A percentile compares a stretch with the other conserved stretches of the same genome.
phyloP scores from a whole-genome alignment of 2,113 vertebrate genomes.

The Monopterus albus region DNA sequence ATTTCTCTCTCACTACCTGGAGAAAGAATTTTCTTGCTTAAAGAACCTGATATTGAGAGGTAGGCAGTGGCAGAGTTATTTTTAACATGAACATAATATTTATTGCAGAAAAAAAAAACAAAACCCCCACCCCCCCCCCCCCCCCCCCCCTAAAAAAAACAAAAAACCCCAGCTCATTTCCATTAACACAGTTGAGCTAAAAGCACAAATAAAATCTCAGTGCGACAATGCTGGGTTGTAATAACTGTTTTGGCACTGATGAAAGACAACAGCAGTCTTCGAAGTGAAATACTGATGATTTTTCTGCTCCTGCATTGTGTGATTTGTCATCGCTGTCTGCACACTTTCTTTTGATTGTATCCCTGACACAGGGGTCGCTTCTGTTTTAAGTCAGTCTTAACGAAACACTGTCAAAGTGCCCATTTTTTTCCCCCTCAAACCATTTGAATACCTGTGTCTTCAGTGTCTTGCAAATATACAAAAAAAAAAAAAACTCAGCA shows the following conservation, averaged over 20 bases:
- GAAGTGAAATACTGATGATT: conserved; percentile 20
- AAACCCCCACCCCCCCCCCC: too few species aligned
- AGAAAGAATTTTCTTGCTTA: too few species aligned
- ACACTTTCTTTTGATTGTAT: not conserved
- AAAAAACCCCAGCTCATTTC: conserved; percentile 8
- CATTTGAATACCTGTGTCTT: not conserved
- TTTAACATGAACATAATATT: too few species aligned
- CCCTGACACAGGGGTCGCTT: not conserved
- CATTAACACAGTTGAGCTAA: conserved; percentile 4
- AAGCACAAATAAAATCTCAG: not conserved
- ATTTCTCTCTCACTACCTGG: too few species aligned
- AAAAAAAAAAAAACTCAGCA: too few species aligned
- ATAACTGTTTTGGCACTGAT: conserved; percentile 24
- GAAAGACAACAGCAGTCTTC: conserved; percentile 6
- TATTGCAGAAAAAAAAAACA: too few species aligned
- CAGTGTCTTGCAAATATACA: too few species aligned
- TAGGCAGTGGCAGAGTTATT: too few species aligned
- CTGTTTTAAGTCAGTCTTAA: too few species aligned
- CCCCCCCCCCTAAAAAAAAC: conserved; percentile 12
- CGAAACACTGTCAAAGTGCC: too few species aligned
- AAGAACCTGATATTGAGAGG: too few species aligned
- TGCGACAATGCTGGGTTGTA: conserved; percentile 10
- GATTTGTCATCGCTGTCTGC: conserved; percentile 10
- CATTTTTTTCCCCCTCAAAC: not conserved
- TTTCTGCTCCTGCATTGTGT: not conserved